Evolutionary conservation across 2,113 vertebrate genomes (phyloP).

Genomic region (Saguinus midas): DNA sequence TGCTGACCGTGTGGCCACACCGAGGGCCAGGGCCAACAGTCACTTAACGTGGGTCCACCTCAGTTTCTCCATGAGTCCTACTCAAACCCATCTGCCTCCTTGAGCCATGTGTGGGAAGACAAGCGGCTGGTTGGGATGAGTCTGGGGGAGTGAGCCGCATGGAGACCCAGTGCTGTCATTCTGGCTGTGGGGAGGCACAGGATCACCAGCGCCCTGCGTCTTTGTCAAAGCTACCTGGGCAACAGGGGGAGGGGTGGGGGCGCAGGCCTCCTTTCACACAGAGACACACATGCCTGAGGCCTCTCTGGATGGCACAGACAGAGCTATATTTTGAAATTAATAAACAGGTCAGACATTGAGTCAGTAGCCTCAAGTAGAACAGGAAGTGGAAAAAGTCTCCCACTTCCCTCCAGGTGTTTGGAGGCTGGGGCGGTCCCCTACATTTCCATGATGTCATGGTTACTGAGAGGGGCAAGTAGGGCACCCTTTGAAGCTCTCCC

Average conservation of each 20-base stretch:
- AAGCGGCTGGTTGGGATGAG: neutral
- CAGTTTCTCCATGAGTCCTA: neutral
- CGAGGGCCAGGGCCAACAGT: neutral
- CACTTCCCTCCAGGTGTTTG: conserved; percentile 80
- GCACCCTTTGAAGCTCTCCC: conserved; percentile 77
- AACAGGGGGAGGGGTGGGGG: neutral
- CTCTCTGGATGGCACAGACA: neutral
- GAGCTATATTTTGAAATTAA: conserved; percentile 48
- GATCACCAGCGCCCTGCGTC: neutral
- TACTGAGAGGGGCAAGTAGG: conserved; percentile 73
- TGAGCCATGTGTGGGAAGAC: neutral
- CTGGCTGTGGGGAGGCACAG: neutral
- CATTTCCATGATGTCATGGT: conserved; percentile 80
- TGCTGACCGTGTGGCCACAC: accelerated
- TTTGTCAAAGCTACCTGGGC: neutral
- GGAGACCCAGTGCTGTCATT: accelerated
- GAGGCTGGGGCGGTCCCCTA: conserved; percentile 28
- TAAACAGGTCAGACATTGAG: conserved; percentile 53
- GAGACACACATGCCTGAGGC: neutral
- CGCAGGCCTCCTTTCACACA: neutral
- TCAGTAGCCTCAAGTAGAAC: conserved; percentile 61
- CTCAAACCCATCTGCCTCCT: neutral
- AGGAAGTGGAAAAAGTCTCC: conserved; percentile 72
- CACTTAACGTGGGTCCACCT: neutral
- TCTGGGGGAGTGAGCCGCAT: neutral